phyloP scores from a whole-genome alignment of 37 sponge, comb jelly and placozoan genomes.

The Diacarnus erythraeanus region DNA sequence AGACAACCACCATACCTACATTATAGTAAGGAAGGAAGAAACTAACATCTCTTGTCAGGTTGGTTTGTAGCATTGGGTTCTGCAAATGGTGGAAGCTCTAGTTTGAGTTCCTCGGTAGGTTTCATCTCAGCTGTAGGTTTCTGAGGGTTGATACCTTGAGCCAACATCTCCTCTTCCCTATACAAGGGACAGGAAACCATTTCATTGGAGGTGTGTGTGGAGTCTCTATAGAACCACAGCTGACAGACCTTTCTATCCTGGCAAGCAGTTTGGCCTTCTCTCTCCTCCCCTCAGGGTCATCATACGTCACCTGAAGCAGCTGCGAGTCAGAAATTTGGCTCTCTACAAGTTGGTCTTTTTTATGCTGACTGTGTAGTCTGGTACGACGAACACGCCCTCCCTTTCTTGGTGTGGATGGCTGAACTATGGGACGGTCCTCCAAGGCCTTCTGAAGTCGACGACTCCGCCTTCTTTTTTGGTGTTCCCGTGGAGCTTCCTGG shows the following conservation, averaged over 20 bases:
- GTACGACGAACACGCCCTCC: constrained; percentile 2
- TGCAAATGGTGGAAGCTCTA: background rate
- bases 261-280: constrained; percentile 70
- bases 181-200: background rate
- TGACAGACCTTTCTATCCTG: constrained; percentile 37
- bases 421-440: background rate
- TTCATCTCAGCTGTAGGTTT: background rate
- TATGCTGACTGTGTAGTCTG: constrained; percentile 2
- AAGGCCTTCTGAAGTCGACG: constrained; percentile 14
- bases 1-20: too few relatives aligned
- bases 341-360: constrained; percentile 26
- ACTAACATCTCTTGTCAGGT: background rate
- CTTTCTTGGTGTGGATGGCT: background rate
- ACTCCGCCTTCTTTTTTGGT: constrained; percentile 31
- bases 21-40: background rate
- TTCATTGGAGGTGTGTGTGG: background rate
- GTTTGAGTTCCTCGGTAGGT: background rate
- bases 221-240: background rate
- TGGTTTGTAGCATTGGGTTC: background rate
- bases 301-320: constrained; percentile 65
- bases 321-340: constrained; percentile 58
- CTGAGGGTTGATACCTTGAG: constrained; percentile 19
- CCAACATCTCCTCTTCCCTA: constrained; percentile 28
- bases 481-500: constrained; percentile 28
- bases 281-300: constrained; percentile 68